Conservation (phyloP, 2,113 vertebrate genomes). For the Perccottus glenii region DNA sequence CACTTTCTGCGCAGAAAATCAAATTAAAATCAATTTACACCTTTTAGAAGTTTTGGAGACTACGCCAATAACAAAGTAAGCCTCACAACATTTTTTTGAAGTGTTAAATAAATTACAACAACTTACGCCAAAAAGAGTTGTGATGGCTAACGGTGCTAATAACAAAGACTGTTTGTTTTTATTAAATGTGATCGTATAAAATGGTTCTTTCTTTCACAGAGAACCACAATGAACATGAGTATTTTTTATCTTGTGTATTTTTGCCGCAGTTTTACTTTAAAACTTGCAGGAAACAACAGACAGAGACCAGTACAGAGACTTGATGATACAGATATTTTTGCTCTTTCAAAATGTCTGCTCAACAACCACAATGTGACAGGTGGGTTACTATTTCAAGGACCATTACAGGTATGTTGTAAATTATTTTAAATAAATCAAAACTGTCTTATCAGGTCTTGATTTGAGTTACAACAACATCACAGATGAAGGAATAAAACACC, state of each 20-base stretch:
- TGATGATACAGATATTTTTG: constrained; percentile 74
- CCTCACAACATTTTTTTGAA: neutral
- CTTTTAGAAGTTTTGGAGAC: constrained; percentile 68
- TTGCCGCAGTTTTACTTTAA: constrained; percentile 67
- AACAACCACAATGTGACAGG: constrained; percentile 74
- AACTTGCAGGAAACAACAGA: constrained; percentile 79
- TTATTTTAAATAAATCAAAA: neutral
- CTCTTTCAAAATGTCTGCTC: constrained; percentile 72
- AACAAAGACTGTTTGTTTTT: too few species aligned
- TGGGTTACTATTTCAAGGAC: constrained; percentile 34
- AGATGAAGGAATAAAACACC: constrained; percentile 77
- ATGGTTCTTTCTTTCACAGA: too few species aligned
- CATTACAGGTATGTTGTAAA: neutral
- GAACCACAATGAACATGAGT: too few species aligned
- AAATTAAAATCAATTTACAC: constrained; percentile 68
- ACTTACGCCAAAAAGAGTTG: neutral
- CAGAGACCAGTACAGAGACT: constrained; percentile 70
- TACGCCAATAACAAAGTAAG: constrained; percentile 50
- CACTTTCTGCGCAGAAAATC: constrained; percentile 66
- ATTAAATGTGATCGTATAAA: too few species aligned
- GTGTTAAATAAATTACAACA: neutral
- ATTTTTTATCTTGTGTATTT: neutral
- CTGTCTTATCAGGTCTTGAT: constrained; percentile 82
- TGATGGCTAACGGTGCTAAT: neutral
- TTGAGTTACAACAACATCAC: constrained; percentile 83